Conservation (phyloP, 2,888 invertebrate genomes). For the Philaethria dido region DNA sequence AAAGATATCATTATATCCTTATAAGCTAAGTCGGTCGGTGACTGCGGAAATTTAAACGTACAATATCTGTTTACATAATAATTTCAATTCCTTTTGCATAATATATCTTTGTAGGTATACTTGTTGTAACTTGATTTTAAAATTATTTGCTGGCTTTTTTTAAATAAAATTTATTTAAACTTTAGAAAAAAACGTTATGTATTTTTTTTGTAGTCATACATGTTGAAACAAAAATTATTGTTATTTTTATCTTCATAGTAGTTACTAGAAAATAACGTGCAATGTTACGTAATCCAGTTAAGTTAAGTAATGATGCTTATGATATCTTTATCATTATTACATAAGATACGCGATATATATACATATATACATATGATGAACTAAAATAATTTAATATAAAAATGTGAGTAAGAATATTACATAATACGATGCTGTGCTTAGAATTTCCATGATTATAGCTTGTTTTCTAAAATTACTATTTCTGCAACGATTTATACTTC, state of each 20-base stretch:
- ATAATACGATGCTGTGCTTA: background rate
- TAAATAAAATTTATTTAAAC: background rate
- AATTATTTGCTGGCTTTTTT: background rate
- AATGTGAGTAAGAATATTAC: background rate
- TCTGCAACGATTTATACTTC: too few relatives aligned
- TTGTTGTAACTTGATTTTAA: background rate
- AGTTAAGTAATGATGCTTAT: background rate
- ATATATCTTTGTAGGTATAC: slow-evolving; percentile 8
- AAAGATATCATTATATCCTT: slow-evolving; percentile 35
- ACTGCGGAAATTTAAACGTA: slow-evolving; percentile 30
- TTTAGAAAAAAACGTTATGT: background rate
- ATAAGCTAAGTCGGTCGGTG: slow-evolving; percentile 35
- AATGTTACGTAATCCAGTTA: slow-evolving; percentile 2
- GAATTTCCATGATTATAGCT: background rate
- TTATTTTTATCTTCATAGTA: background rate
- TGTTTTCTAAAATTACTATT: too few relatives aligned
- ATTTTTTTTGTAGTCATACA: too few relatives aligned
- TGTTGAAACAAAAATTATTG: background rate
- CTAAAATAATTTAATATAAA: background rate
- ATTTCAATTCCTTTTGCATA: slow-evolving; percentile 33
- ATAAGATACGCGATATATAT: background rate
- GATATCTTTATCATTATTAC: background rate
- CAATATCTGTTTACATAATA: slow-evolving; percentile 32
- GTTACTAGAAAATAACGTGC: background rate
- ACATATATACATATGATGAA: background rate